A percentile compares a stretch with the other conserved stretches of the same genome.
These are phyloP conservation scores for Drosophila ananassae DNA, from an alignment of 1,140 invertebrate species.

Conservation along the genomic window DNA sequence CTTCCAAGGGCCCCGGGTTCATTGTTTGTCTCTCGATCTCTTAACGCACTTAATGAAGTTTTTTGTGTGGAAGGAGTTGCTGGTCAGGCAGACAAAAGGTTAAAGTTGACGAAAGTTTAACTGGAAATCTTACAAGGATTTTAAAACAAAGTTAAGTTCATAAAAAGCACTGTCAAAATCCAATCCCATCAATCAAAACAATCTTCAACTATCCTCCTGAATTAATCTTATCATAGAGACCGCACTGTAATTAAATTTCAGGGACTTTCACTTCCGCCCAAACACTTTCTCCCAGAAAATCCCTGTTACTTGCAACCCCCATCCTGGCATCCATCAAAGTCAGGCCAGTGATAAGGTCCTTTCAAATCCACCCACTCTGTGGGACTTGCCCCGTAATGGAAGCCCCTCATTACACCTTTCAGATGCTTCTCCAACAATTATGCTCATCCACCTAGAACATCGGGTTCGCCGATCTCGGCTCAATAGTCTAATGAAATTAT, in stretches of 20 bases:
- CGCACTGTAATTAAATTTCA: conserved; percentile 45
- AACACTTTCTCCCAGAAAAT: conserved; percentile 40
- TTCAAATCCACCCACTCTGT: conserved; percentile 21
- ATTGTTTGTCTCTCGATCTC: conserved; percentile 50
- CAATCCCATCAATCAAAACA: conserved; percentile 37
- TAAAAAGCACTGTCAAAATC: not conserved
- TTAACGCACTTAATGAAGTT: conserved; percentile 62
- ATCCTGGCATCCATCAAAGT: conserved; percentile 63
- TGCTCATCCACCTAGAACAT: conserved; percentile 58
- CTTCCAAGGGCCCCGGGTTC: conserved; percentile 45
- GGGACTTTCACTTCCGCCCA: conserved; percentile 37
- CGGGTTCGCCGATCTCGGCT: conserved; percentile 49
- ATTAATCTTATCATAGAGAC: conserved; percentile 24
- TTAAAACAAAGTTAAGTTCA: not conserved
- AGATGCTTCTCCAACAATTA: conserved; percentile 67
- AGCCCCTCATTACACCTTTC: conserved; percentile 64
- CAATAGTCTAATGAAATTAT: conserved; percentile 83
- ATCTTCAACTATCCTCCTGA: conserved; percentile 3
- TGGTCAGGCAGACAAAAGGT: conserved; percentile 3
- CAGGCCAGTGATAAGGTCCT: conserved; percentile 37
- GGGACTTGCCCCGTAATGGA: conserved; percentile 36
- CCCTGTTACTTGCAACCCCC: conserved; percentile 2
- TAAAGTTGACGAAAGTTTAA: conserved; percentile 17
- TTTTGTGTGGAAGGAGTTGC: not conserved
- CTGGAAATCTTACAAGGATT: not conserved